Percentiles rank a stretch among this genome's conserved stretches.
Evolutionary conservation across 2,797 vertebrate genomes (phyloP).

Genomic region (Oceanodroma leucorhoa): DNA sequence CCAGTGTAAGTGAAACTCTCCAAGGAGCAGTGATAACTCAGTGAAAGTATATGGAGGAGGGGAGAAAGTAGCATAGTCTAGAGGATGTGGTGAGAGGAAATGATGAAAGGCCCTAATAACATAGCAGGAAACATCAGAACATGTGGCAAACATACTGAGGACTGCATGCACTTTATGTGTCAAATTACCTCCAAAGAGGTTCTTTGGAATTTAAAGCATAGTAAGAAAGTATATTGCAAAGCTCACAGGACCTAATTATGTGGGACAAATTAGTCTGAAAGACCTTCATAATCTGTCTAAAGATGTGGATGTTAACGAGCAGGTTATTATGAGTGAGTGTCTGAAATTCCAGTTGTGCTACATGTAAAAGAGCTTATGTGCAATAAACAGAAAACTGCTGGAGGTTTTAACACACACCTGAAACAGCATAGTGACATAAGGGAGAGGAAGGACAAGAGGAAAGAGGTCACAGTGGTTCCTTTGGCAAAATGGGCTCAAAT

Average conservation of each 20-base stretch:
- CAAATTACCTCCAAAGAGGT: slow-evolving; percentile 31
- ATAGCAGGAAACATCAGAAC: slow-evolving; percentile 55
- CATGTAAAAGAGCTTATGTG: background rate
- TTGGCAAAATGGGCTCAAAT: background rate
- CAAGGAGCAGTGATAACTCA: background rate
- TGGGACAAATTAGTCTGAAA: slow-evolving; percentile 55
- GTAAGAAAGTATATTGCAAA: slow-evolving; percentile 39
- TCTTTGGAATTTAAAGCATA: slow-evolving; percentile 38
- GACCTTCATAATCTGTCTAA: slow-evolving; percentile 54
- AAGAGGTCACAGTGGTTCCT: background rate
- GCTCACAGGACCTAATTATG: slow-evolving; percentile 62
- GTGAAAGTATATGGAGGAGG: background rate
- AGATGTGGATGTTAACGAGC: slow-evolving; percentile 9
- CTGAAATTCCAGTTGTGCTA: slow-evolving; percentile 18
- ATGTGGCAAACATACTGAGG: slow-evolving; percentile 48
- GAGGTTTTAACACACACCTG: background rate
- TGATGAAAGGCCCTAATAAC: slow-evolving; percentile 49
- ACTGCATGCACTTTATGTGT: slow-evolving; percentile 21
- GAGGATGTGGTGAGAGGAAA: slow-evolving; percentile 53
- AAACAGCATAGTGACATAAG: background rate
- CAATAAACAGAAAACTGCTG: slow-evolving; percentile 9
- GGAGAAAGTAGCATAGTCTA: background rate
- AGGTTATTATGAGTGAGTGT: slow-evolving; percentile 26
- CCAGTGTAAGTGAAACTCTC: background rate
- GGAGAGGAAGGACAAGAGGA: background rate